A percentile compares a stretch with the other conserved stretches of the same genome.
Evolutionary conservation across 2,888 invertebrate species (phyloP).

Genomic region (Sinelater perroti): DNA sequence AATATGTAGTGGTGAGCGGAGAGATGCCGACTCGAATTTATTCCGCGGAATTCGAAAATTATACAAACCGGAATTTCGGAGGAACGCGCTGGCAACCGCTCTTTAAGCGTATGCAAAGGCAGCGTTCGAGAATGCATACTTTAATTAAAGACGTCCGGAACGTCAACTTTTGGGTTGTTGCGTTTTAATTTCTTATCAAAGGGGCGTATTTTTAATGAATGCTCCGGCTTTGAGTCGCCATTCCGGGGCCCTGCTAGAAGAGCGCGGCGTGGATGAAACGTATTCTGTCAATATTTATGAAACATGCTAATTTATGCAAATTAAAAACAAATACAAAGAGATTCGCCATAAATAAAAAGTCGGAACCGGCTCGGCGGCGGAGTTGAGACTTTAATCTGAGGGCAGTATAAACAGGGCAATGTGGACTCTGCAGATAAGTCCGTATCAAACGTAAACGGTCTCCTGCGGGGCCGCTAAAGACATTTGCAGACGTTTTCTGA

Average conservation of each 20-base stretch:
- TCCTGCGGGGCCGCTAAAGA: conserved; percentile 46
- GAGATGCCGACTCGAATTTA: too few relatives aligned
- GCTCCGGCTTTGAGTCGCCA: conserved; percentile 23
- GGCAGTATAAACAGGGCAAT: conserved; percentile 45
- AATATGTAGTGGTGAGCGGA: too few relatives aligned
- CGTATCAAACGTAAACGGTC: conserved; percentile 35
- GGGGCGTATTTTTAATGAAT: conserved; percentile 28
- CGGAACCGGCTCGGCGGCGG: conserved; percentile 20
- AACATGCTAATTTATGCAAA: conserved; percentile 39
- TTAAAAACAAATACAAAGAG: conserved; percentile 39
- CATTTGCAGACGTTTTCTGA: conserved; percentile 53
- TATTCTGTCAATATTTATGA: conserved; percentile 27
- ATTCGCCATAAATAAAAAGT: conserved; percentile 31
- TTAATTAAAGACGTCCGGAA: conserved; percentile 21
- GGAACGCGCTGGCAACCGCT: too few relatives aligned
- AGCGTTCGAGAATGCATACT: conserved; percentile 11
- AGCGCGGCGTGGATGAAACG: conserved; percentile 22
- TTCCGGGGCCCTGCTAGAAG: conserved; percentile 15
- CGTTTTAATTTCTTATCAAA: conserved; percentile 29
- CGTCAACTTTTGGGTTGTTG: conserved; percentile 16
- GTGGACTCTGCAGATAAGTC: conserved; percentile 38
- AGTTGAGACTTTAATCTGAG: conserved; percentile 36
- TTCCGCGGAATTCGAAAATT: too few relatives aligned
- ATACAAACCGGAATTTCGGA: too few relatives aligned
- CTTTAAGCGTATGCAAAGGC: not conserved